phyloP scores from a whole-genome alignment of 2,888 invertebrate species.

The Drosophila pseudotakahashii region DNA sequence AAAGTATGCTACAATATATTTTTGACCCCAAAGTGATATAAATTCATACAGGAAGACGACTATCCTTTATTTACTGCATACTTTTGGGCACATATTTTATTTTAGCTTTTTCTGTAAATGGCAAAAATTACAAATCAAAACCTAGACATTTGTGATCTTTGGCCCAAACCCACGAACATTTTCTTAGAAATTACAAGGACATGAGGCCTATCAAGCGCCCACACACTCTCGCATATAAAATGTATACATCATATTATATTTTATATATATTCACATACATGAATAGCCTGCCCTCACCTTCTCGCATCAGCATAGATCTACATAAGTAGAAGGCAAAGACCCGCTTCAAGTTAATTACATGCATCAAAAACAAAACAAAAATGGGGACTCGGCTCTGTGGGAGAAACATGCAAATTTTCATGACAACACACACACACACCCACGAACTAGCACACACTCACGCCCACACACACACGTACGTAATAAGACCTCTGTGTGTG shows the following conservation, averaged over 20 bases:
- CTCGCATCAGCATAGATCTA: conserved; percentile 29
- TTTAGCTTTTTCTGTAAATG: too few species aligned
- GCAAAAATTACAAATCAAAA: too few species aligned
- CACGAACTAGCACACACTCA: neutral
- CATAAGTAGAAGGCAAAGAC: conserved; percentile 48
- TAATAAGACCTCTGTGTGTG: neutral
- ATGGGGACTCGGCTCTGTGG: conserved; percentile 44
- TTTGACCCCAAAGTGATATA: too few species aligned
- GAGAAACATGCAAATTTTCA: conserved; percentile 68
- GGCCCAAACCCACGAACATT: neutral
- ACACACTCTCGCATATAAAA: neutral
- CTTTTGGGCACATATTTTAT: too few species aligned
- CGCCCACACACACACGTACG: neutral
- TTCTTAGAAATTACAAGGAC: conserved; percentile 23
- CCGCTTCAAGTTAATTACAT: conserved; percentile 77
- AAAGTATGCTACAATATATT: too few species aligned
- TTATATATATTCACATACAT: conserved; percentile 11
- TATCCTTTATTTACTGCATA: too few species aligned
- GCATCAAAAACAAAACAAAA: conserved; percentile 51
- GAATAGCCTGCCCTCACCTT: conserved; percentile 15
- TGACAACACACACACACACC: conserved; percentile 23
- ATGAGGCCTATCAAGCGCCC: conserved; percentile 8
- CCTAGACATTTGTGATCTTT: conserved; percentile 1
- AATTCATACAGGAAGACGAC: too few species aligned
- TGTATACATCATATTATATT: neutral